These are phyloP conservation scores for Cloeon dipterum DNA, from an alignment of 2,888 invertebrate genomes.

Conservation along the genomic window DNA sequence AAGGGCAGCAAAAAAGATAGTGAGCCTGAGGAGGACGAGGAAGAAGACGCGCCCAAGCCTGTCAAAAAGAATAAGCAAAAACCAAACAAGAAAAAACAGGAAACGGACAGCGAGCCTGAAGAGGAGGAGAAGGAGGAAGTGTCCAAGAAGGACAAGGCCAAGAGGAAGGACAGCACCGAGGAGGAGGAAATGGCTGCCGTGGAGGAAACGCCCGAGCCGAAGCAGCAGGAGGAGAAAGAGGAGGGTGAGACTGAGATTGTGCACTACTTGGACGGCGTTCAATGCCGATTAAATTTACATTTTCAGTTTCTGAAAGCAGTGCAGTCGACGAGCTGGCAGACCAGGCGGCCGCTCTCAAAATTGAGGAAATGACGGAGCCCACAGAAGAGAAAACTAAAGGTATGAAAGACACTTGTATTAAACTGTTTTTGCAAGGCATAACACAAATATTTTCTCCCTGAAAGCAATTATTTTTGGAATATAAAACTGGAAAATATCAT, in stretches of 20 bases:
- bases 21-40: conserved; percentile 6
- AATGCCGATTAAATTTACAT: neutral
- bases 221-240: conserved; percentile 17
- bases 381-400: conserved; percentile 5
- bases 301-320: too few relatives aligned
- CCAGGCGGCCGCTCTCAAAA: conserved; percentile 3
- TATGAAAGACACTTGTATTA: too few relatives aligned
- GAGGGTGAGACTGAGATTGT: conserved; percentile 1
- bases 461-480: too few relatives aligned
- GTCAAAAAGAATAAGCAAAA: conserved; percentile 8
- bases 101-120: conserved; percentile 5
- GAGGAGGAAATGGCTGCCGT: conserved; percentile 10
- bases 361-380: conserved; percentile 3
- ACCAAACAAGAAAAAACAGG: conserved; percentile 5
- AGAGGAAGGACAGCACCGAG: conserved; percentile 4
- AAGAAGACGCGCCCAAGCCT: conserved; percentile 7
- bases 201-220: conserved; percentile 17
- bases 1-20: neutral
- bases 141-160: conserved; percentile 5
- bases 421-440: too few relatives aligned
- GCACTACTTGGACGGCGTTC: neutral
- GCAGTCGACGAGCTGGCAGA: too few relatives aligned
- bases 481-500: too few relatives aligned
- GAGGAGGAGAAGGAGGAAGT: conserved; percentile 6
- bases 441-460: too few relatives aligned